Conservation (phyloP, 2,888 invertebrate genomes). For the Pemphredon lugubris region DNA sequence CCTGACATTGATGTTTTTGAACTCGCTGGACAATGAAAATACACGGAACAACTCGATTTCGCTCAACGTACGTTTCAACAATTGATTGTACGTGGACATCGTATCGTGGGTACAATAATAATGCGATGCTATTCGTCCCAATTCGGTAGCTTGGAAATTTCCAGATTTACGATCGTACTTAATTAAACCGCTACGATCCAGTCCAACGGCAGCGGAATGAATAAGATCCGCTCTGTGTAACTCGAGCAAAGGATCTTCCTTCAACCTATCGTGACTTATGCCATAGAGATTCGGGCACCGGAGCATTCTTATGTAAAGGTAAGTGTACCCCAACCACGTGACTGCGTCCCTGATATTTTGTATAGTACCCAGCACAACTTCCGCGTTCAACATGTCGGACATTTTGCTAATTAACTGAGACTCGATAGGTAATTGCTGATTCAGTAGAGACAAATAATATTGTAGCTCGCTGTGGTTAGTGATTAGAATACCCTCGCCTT, state of each 20-base stretch:
- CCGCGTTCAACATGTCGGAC: constrained; percentile 98
- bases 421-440: constrained; percentile 99
- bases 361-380: constrained; percentile 97
- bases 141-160: constrained; percentile 92
- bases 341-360: constrained; percentile 95
- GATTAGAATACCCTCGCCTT: constrained; percentile 97
- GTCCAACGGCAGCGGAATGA: constrained; percentile 94
- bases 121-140: constrained; percentile 98
- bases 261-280: constrained; percentile 87
- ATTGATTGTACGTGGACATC: constrained; percentile 97
- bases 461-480: constrained; percentile 99
- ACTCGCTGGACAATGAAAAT: constrained; percentile 99
- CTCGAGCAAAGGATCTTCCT: constrained; percentile 93
- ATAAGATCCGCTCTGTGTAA: constrained; percentile 95
- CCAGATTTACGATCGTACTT: constrained; percentile 98
- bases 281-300: constrained; percentile 95
- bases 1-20: constrained; percentile 94
- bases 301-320: constrained; percentile 97
- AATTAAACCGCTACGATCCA: constrained; percentile 96
- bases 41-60: constrained; percentile 99
- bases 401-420: constrained; percentile 96
- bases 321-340: constrained; percentile 97
- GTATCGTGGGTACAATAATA: constrained; percentile 99
- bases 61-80: constrained; percentile 96
- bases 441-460: constrained; percentile 97